These are phyloP conservation scores for Cepaea nemoralis DNA, from an alignment of 1,140 invertebrate species.

Conservation along the genomic window DNA sequence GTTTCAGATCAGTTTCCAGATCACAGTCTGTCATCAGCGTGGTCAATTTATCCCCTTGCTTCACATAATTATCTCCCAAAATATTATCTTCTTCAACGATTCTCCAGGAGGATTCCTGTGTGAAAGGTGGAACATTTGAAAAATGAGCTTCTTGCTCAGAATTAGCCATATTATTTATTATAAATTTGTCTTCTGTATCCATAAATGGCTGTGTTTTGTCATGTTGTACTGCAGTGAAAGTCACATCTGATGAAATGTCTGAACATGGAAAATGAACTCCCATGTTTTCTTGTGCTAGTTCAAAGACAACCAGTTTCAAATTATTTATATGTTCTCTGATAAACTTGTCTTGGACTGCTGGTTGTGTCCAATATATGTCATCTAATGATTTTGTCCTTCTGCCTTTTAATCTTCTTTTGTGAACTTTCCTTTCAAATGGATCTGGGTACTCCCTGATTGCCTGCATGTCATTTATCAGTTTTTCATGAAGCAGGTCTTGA, in stretches of 20 bases:
- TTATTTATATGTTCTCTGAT: background rate
- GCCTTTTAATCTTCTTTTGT: conserved; percentile 27
- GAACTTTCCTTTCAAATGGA: background rate
- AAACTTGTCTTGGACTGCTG: background rate
- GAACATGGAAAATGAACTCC: background rate
- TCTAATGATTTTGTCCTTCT: conserved; percentile 38
- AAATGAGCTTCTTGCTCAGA: background rate
- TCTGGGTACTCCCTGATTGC: conserved; percentile 27
- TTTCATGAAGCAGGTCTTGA: conserved; percentile 36
- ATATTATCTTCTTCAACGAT: background rate
- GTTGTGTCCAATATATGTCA: conserved; percentile 14
- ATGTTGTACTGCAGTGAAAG: background rate
- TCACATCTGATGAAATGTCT: background rate
- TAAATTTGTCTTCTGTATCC: background rate
- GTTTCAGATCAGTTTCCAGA: background rate
- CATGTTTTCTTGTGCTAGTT: background rate
- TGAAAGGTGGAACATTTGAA: background rate
- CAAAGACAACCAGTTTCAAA: background rate
- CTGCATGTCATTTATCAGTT: conserved; percentile 39
- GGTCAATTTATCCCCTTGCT: background rate
- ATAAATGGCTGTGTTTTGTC: background rate
- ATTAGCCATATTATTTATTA: background rate
- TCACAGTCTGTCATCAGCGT: background rate
- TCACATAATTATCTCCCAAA: background rate
- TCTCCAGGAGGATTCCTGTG: background rate